Conservation (phyloP, 1,140 invertebrate species). For the Achroia grisella region DNA sequence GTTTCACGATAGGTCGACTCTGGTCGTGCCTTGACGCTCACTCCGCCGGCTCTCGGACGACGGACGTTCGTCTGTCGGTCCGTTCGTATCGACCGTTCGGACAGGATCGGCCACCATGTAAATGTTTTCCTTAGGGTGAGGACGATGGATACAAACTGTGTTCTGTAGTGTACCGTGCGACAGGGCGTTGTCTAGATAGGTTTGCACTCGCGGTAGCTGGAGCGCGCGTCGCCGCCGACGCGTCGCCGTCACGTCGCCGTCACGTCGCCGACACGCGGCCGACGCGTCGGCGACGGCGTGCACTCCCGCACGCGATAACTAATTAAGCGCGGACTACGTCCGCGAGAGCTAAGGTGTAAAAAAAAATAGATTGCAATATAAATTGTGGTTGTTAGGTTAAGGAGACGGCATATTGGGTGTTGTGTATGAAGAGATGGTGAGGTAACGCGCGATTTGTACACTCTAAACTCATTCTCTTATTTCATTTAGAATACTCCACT, state of each 20-base stretch:
- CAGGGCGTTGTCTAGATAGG: conserved; percentile 65
- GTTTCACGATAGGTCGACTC: conserved; percentile 6
- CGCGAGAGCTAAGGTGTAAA: conserved; percentile 57
- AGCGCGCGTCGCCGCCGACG: conserved; percentile 8
- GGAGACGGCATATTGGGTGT: conserved; percentile 63
- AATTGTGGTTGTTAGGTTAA: conserved; percentile 52
- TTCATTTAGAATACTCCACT: too few relatives aligned
- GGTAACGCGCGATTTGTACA: too few relatives aligned
- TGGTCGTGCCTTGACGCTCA: conserved; percentile 12
- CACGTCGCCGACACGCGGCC: conserved; percentile 1
- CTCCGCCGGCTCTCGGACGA: not conserved
- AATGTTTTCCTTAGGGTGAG: conserved; percentile 59
- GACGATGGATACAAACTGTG: conserved; percentile 67
- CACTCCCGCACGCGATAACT: not conserved
- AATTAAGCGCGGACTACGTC: conserved; percentile 27
- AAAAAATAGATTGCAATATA: conserved; percentile 63
- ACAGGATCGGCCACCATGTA: conserved; percentile 28
- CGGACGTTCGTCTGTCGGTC: conserved; percentile 6
- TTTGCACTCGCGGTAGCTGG: conserved; percentile 34
- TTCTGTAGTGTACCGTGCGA: conserved; percentile 67
- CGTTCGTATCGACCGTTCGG: conserved; percentile 11
- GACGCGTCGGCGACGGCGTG: too few relatives aligned
- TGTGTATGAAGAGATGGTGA: conserved; percentile 53
- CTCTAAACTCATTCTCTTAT: too few relatives aligned
- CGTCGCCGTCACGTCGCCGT: conserved; percentile 16